A percentile compares a stretch with the other conserved stretches of the same genome.
Evolutionary conservation across 92 coral and sea anemone genomes (phyloP).

Genomic region (Phenganax stokvisi): DNA sequence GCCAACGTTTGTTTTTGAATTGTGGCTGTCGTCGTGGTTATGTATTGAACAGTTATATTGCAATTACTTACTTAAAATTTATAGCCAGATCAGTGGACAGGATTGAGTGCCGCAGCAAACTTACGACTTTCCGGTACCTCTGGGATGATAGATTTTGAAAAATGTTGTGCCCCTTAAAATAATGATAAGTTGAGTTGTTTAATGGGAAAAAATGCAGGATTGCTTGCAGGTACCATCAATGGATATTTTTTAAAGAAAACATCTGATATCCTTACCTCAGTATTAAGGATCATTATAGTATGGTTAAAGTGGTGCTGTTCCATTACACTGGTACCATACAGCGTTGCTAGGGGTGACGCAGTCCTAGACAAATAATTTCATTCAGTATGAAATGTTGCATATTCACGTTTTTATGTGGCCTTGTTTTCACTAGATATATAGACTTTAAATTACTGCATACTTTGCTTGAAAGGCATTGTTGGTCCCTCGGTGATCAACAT

Average conservation of each 20-base stretch:
- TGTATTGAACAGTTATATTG: neutral
- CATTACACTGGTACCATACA: slow-evolving; percentile 89
- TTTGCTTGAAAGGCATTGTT: slow-evolving; percentile 98
- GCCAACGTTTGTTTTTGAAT: too few relatives aligned
- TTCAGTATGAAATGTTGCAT: neutral
- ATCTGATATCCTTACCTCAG: slow-evolving; percentile 62
- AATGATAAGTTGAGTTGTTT: neutral
- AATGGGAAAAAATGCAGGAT: too few relatives aligned
- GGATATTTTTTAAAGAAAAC: neutral
- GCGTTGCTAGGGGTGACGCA: slow-evolving; percentile 91
- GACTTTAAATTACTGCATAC: slow-evolving; percentile 42
- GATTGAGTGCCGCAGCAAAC: slow-evolving; percentile 91
- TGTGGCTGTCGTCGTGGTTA: too few relatives aligned
- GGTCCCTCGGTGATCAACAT: slow-evolving; percentile 98
- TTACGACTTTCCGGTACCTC: slow-evolving; percentile 87
- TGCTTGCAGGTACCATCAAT: too few relatives aligned
- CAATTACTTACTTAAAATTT: slow-evolving; percentile 73
- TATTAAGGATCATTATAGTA: slow-evolving; percentile 91
- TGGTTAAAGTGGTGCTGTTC: slow-evolving; percentile 98
- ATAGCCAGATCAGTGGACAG: slow-evolving; percentile 93
- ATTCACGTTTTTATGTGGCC: neutral
- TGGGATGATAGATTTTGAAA: slow-evolving; percentile 89
- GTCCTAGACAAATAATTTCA: slow-evolving; percentile 49
- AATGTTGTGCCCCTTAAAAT: slow-evolving; percentile 86
- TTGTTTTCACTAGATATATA: too few relatives aligned